phyloP scores from a whole-genome alignment of 2,113 vertebrate genomes.

The Semnopithecus entellus region DNA sequence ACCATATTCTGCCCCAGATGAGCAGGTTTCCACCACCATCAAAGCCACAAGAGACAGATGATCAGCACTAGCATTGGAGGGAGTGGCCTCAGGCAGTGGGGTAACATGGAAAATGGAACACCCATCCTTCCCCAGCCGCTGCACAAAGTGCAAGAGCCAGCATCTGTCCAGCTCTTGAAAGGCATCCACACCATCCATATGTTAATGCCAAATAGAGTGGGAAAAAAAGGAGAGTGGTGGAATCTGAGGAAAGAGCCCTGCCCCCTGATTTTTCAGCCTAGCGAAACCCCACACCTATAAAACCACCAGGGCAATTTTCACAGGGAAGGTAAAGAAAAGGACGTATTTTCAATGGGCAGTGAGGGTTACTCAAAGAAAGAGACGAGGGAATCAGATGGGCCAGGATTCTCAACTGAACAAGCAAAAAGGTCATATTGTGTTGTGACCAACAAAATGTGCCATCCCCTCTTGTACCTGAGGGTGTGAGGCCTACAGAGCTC shows the following conservation, averaged over 20 bases:
- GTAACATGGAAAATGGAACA: background rate
- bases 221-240: background rate
- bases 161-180: background rate
- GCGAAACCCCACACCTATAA: background rate
- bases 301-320: background rate
- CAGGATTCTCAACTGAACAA: no score
- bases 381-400: background rate
- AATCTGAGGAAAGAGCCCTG: no score
- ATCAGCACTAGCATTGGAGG: no score
- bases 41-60: no score
- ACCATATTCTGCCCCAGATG: background rate
- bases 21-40: no score
- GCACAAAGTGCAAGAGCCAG: background rate
- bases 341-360: background rate
- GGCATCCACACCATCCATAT: no score
- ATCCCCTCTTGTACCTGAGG: accelerated
- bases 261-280: background rate
- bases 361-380: background rate
- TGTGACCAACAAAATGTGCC: background rate
- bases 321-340: background rate
- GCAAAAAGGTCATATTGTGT: background rate
- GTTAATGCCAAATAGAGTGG: no score
- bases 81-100: background rate
- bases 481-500: accelerated
- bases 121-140: background rate